Evolutionary conservation across 2,888 invertebrate species (phyloP).

Genomic region (Patella ulyssiponensis): DNA sequence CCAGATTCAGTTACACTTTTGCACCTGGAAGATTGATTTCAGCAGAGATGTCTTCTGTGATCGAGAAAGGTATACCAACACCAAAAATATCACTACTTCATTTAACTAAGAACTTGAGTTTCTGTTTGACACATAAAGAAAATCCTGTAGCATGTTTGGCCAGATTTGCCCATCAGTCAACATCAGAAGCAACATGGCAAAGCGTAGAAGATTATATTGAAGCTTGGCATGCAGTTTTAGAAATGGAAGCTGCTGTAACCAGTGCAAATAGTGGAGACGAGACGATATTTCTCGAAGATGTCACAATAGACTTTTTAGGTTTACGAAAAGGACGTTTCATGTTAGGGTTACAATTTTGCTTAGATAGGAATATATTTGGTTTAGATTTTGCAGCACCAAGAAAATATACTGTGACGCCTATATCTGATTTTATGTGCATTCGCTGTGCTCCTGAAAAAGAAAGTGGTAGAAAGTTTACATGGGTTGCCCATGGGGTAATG

Average conservation of each 20-base stretch:
- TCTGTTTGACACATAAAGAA: constrained; percentile 39
- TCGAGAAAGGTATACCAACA: constrained; percentile 32
- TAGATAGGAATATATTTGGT: constrained; percentile 47
- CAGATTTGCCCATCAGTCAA: constrained; percentile 39
- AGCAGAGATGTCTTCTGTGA: constrained; percentile 40
- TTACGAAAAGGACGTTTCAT: constrained; percentile 41
- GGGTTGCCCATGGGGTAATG: constrained; percentile 34
- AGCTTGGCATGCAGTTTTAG: constrained; percentile 48
- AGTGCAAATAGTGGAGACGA: constrained; percentile 40
- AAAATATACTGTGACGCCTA: constrained; percentile 28
- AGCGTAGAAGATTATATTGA: constrained; percentile 34
- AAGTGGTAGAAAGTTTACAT: background rate
- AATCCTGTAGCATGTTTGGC: constrained; percentile 40
- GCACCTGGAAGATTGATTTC: constrained; percentile 32
- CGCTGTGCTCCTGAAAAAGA: background rate
- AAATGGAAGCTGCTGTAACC: constrained; percentile 51
- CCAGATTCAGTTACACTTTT: constrained; percentile 35
- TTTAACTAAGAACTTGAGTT: constrained; percentile 35
- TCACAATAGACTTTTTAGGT: constrained; percentile 38
- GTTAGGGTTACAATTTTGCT: constrained; percentile 37
- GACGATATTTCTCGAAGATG: constrained; percentile 41
- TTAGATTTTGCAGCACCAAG: constrained; percentile 33
- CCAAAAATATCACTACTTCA: constrained; percentile 34
- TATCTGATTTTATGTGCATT: constrained; percentile 33
- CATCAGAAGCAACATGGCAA: constrained; percentile 30